Percentiles rank a stretch among this genome's conserved stretches.
Conservation (phyloP, 2,113 vertebrate species). For the Lepisosteus osseus region DNA sequence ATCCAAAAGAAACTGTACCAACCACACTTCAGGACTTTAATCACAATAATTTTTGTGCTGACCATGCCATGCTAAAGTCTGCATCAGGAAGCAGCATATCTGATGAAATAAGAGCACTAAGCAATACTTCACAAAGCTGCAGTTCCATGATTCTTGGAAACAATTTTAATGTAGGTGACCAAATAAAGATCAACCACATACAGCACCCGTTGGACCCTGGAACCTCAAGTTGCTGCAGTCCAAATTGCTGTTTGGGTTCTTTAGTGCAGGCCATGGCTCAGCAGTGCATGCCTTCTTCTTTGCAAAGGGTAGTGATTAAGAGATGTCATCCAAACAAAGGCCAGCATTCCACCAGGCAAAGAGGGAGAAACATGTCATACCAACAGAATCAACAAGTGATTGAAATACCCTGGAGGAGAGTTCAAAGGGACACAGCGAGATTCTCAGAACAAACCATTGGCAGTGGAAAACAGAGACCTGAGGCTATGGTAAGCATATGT, state of each 20-base stretch:
- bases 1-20: not conserved
- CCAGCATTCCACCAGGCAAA: conserved; percentile 16
- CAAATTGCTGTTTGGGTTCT: conserved; percentile 11
- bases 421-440: conserved; percentile 1
- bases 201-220: conserved; percentile 23
- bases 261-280: not conserved
- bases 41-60: not conserved
- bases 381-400: conserved; percentile 24
- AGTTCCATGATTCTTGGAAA: not conserved
- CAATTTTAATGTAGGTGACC: not conserved
- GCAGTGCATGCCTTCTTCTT: conserved; percentile 12
- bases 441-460: not conserved
- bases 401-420: conserved; percentile 21
- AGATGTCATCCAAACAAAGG: not conserved
- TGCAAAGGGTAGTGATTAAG: conserved; percentile 3
- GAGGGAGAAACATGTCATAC: conserved; percentile 2
- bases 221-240: conserved; percentile 20
- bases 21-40: not conserved
- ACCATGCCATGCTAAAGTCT: not conserved
- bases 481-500: not conserved
- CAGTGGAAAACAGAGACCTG: not conserved
- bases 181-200: conserved; percentile 31
- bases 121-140: not conserved
- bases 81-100: not conserved
- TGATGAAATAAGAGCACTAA: not conserved